Evolutionary conservation across 2,888 invertebrate genomes (phyloP).

Genomic region (Synergus japonicus): DNA sequence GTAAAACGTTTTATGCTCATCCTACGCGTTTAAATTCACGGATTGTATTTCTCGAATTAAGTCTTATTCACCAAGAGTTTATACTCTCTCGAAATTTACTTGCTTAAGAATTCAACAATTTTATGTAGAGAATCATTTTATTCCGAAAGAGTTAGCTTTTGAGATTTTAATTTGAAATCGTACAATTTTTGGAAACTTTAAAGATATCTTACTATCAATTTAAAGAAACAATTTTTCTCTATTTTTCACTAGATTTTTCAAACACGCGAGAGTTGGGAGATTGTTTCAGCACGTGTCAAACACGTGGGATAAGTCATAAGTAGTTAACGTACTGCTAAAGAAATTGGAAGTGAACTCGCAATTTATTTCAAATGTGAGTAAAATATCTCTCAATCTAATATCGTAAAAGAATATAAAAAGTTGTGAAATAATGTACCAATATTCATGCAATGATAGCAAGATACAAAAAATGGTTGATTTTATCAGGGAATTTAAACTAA

Average conservation of each 20-base stretch:
- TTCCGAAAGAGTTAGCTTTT: background rate
- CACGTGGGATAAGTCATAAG: background rate
- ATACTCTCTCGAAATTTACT: background rate
- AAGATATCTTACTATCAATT: background rate
- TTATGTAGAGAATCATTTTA: background rate
- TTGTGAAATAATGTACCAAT: background rate
- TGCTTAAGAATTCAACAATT: background rate
- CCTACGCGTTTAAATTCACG: background rate
- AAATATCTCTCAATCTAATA: background rate
- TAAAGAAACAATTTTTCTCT: background rate
- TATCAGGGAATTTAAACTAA: too few species aligned
- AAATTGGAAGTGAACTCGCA: constrained; percentile 24
- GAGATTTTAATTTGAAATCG: too few species aligned
- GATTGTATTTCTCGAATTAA: background rate
- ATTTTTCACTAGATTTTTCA: background rate
- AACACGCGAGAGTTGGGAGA: background rate
- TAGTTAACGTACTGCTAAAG: background rate
- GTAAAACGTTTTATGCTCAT: background rate
- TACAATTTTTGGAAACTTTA: background rate
- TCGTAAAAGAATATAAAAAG: background rate
- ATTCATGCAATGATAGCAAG: too few species aligned
- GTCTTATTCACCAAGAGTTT: background rate
- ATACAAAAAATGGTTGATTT: too few species aligned
- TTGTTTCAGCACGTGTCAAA: constrained; percentile 21
- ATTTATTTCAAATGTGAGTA: constrained; percentile 4